Conservation (phyloP, 2,113 vertebrate genomes). For the Podarcis cretensis region DNA sequence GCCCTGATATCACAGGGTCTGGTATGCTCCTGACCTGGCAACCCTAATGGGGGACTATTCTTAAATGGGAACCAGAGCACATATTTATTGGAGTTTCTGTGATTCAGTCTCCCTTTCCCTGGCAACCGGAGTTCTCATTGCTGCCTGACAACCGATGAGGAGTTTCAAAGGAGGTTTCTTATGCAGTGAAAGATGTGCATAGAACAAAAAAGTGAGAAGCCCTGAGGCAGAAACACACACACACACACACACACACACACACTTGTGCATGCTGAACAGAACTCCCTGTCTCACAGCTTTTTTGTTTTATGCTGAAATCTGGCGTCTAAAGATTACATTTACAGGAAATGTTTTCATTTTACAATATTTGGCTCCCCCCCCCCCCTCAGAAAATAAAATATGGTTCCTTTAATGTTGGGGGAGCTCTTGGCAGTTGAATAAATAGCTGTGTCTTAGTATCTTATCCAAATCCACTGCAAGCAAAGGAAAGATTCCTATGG, state of each 20-base stretch:
- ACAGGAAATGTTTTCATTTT: conserved; percentile 51
- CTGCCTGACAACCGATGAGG: not conserved
- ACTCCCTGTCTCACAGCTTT: not conserved
- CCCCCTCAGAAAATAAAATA: conserved; percentile 68
- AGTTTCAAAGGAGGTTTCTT: not conserved
- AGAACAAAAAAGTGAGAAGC: not conserved
- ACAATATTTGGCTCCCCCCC: conserved; percentile 56
- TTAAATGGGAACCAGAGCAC: not conserved
- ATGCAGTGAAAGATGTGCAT: not conserved
- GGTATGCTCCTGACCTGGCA: no score
- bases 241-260: not conserved
- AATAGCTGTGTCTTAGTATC: conserved; percentile 67
- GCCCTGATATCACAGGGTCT: no score
- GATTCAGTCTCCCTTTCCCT: not conserved
- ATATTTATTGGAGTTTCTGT: not conserved
- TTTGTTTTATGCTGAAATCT: conserved; percentile 47
- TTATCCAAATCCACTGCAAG: conserved; percentile 63
- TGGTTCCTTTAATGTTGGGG: conserved; percentile 67
- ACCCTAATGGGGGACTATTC: not conserved
- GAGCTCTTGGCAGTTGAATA: conserved; percentile 62
- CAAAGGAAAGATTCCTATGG: conserved; percentile 66
- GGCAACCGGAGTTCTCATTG: not conserved
- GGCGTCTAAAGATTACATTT: conserved; percentile 31
- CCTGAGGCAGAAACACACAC: not conserved
- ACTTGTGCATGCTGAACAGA: not conserved